phyloP scores from a whole-genome alignment of 2,797 vertebrate genomes.

The Myotis planiceps region DNA sequence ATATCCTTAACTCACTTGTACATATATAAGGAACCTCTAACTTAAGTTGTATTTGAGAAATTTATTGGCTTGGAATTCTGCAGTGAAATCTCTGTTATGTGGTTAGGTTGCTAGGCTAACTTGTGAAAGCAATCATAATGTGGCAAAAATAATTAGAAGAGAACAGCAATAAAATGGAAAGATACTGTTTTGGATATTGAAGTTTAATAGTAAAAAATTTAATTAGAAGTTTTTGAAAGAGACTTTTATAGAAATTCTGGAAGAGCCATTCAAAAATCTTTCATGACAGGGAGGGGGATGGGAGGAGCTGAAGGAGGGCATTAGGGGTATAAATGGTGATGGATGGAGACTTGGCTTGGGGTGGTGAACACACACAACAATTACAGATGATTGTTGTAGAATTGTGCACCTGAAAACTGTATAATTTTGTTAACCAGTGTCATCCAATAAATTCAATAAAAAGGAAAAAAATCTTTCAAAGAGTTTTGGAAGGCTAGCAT shows the following conservation, averaged over 20 bases:
- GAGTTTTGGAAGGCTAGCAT: background rate
- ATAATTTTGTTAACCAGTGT: background rate
- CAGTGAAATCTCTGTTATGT: background rate
- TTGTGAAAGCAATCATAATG: background rate
- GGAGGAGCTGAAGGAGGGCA: background rate
- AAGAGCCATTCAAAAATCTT: background rate
- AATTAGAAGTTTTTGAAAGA: background rate
- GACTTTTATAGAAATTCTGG: background rate
- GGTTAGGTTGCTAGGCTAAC: background rate
- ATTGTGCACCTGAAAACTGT: background rate
- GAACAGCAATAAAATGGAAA: constrained; percentile 20
- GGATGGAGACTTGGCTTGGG: background rate
- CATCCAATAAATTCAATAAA: background rate
- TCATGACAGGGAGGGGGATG: background rate
- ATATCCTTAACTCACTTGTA: background rate
- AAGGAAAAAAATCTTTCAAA: background rate
- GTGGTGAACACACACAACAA: background rate
- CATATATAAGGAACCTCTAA: background rate
- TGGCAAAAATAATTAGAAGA: constrained; percentile 1
- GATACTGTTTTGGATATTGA: background rate
- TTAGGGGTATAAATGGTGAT: background rate
- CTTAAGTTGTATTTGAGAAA: constrained; percentile 32
- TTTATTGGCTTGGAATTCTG: background rate
- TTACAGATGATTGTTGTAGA: background rate
- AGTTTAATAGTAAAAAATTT: background rate